A percentile compares a stretch with the other conserved stretches of the same genome.
These are phyloP conservation scores for Percopsis omiscomaycus DNA, from an alignment of 2,797 vertebrate species.

Conservation along the genomic window DNA sequence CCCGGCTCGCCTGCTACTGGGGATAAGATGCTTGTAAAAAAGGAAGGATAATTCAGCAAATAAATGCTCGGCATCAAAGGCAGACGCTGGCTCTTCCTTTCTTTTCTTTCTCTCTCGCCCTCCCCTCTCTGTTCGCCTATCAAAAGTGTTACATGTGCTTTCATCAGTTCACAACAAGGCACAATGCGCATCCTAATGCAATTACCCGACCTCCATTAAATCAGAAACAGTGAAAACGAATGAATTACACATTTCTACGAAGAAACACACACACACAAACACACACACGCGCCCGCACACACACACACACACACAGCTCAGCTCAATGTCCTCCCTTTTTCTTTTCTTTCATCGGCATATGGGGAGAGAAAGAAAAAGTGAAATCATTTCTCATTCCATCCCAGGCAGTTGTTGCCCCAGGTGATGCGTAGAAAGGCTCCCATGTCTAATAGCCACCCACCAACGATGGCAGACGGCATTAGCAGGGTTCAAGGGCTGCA, in stretches of 20 bases:
- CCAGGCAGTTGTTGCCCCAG: constrained; percentile 79
- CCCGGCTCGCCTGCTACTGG: constrained; percentile 72
- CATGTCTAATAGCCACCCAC: constrained; percentile 81
- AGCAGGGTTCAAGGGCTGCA: constrained; percentile 77
- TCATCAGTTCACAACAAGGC: constrained; percentile 80
- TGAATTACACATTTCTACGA: constrained; percentile 78
- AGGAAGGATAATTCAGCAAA: constrained; percentile 77
- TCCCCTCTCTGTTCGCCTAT: constrained; percentile 66
- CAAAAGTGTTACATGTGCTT: constrained; percentile 79
- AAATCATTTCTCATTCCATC: constrained; percentile 78
- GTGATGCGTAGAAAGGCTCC: constrained; percentile 78
- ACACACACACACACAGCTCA: constrained; percentile 66
- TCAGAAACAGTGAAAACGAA: constrained; percentile 76
- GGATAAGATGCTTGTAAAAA: constrained; percentile 76
- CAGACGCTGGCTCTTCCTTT: constrained; percentile 57
- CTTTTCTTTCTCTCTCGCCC: constrained; percentile 50
- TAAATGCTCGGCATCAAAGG: constrained; percentile 76
- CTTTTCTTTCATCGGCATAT: constrained; percentile 51
- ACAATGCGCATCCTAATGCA: constrained; percentile 77
- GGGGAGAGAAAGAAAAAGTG: constrained; percentile 59
- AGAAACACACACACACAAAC: constrained; percentile 15
- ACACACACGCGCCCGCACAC: constrained; percentile 48
- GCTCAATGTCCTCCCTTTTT: constrained; percentile 54
- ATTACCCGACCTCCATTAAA: constrained; percentile 78
- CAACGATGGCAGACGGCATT: constrained; percentile 80